Evolutionary conservation across 2,113 vertebrate species (phyloP), one percentile per base, ranked within the genome.

Genomic region (Oreochromis niloticus): DNA sequence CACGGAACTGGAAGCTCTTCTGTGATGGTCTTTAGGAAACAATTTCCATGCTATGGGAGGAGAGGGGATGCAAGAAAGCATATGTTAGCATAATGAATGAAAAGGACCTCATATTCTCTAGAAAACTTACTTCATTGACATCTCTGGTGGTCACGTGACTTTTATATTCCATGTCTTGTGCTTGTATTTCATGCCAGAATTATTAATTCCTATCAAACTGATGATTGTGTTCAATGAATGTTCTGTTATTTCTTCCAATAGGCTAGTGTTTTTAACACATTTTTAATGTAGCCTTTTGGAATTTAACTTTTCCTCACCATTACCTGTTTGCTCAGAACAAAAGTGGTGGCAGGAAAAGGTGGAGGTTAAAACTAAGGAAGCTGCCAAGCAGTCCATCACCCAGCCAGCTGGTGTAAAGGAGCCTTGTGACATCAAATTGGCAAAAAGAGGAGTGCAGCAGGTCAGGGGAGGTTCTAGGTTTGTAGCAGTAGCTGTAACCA

Each of bases 331-430:
- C 39, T 73, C 75, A 96, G 95, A 88, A 66, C 95, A 96, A 88
- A 91, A 86, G 57, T 96, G 95, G 95, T 96, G 96, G 96, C 92
- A 90, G 82, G 90, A 94, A 5, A 59, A 22, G 27, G 84, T 85
- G 55, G 48, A 86, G 43, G 84, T 56, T 16, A 84, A 93, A 85
- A 90, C 73, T 41, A 17, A 79, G 22, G 92, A 81, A 87, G 36
- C 79, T 66, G 83, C 82, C 17, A 82, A 88, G 50, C 82, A 86
- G 66, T 24, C 85, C 6, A 17, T 22, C 54, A 55, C 41, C 9
- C 46, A 75, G 6, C 66, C 88, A 43, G 48, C 30, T 6, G 91
- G 56, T 50, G 73, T n/a, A 39, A 86, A 84, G n/a, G n/a, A n/a
- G 12, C 24, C 86, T 39, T 41, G 59, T 83, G 84, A 91, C 30